phyloP scores from a whole-genome alignment of 2,888 invertebrate genomes.

The Torymus aiolomorphi region DNA sequence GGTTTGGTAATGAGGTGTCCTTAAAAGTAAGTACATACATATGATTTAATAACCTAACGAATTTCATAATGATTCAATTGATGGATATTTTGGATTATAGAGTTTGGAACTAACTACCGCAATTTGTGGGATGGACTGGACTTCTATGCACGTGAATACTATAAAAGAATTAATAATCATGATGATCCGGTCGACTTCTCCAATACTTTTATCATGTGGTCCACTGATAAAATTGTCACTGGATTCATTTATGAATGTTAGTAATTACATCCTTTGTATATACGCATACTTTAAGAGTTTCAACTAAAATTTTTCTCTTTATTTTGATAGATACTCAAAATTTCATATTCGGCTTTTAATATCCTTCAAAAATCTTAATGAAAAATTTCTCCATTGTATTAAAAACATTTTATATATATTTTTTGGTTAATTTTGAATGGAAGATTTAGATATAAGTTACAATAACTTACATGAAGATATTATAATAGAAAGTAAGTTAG shows the following conservation, averaged over 20 bases:
- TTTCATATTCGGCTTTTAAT: constrained; percentile 43
- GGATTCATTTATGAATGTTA: constrained; percentile 13
- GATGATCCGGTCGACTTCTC: constrained; percentile 24
- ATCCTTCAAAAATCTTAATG: constrained; percentile 1
- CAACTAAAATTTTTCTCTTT: neutral
- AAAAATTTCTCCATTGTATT: neutral
- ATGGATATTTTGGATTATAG: too few relatives aligned
- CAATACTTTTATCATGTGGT: constrained; percentile 28
- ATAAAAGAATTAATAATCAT: constrained; percentile 28
- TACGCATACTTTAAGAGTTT: neutral
- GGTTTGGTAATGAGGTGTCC: constrained; percentile 32
- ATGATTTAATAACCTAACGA: too few relatives aligned
- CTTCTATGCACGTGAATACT: neutral
- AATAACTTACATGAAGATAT: too few relatives aligned
- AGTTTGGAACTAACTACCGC: too few relatives aligned
- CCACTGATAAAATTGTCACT: constrained; percentile 21
- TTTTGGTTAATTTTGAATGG: too few relatives aligned
- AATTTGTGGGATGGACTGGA: constrained; percentile 23
- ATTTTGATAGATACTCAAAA: constrained; percentile 21
- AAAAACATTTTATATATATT: too few relatives aligned
- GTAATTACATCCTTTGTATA: constrained; percentile 9
- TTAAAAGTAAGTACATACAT: constrained; percentile 17
- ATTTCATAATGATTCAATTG: too few relatives aligned
- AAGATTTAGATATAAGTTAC: too few relatives aligned
- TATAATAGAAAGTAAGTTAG: too few relatives aligned